phyloP scores from a whole-genome alignment of 1,140 invertebrate species.

The Dendroctonus valens region DNA sequence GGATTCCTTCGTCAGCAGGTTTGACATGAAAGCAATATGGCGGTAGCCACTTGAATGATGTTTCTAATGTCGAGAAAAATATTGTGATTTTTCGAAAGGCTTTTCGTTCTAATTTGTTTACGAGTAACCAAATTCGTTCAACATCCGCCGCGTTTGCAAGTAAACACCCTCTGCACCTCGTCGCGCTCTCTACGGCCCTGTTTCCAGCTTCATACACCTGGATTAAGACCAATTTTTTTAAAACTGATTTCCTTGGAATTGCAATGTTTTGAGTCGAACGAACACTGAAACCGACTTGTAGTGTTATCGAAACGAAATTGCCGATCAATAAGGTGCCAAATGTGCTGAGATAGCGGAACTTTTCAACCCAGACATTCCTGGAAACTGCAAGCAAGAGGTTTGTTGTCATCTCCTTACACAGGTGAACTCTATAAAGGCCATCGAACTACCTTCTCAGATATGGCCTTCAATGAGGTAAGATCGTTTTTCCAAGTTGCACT shows the following conservation, averaged over 20 bases:
- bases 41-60: constrained; percentile 25
- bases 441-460: constrained; percentile 46
- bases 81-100: constrained; percentile 14
- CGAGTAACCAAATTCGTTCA: too few relatives aligned
- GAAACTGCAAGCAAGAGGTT: constrained; percentile 12
- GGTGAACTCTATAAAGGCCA: constrained; percentile 33
- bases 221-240: neutral
- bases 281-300: neutral
- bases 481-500: constrained; percentile 12
- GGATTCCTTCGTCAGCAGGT: too few relatives aligned
- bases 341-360: constrained; percentile 10
- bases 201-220: neutral
- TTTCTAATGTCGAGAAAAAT: constrained; percentile 24
- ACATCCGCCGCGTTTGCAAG: neutral
- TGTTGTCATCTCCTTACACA: constrained; percentile 30
- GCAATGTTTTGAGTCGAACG: neutral
- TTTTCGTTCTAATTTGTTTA: neutral
- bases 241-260: neutral
- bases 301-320: neutral
- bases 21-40: constrained; percentile 31
- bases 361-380: constrained; percentile 8
- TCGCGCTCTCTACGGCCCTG: neutral
- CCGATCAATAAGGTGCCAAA: constrained; percentile 16
- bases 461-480: constrained; percentile 48
- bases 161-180: neutral